phyloP scores from a whole-genome alignment of 2,113 vertebrate species.

The Albula glossodonta region DNA sequence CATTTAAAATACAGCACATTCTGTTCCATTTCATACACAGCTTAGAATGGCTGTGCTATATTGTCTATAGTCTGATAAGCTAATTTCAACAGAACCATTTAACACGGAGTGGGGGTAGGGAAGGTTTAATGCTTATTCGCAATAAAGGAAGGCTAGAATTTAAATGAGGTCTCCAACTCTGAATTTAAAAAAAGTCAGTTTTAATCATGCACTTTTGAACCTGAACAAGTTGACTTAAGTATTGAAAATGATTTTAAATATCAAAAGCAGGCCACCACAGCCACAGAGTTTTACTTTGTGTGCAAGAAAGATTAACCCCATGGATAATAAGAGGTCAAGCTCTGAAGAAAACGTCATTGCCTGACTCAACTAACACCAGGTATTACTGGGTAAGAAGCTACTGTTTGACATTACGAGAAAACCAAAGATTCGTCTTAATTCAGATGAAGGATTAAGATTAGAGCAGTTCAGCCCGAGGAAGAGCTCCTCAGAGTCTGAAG shows the following conservation, averaged over 20 bases:
- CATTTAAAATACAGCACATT: background rate
- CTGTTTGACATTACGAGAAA: background rate
- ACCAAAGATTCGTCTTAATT: slow-evolving; percentile 7
- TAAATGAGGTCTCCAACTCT: background rate
- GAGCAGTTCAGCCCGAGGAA: background rate
- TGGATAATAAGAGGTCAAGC: background rate
- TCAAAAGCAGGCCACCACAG: background rate
- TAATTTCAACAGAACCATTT: background rate
- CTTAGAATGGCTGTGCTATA: background rate
- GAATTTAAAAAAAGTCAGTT: background rate
- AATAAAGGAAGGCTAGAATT: background rate
- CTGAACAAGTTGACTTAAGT: background rate
- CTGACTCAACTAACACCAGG: background rate
- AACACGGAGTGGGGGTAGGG: background rate
- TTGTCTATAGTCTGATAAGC: background rate
- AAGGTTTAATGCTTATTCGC: background rate
- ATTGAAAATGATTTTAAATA: background rate
- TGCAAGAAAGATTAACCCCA: background rate
- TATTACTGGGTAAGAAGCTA: background rate
- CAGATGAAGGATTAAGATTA: slow-evolving; percentile 22
- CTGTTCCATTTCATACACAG: background rate
- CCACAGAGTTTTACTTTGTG: background rate
- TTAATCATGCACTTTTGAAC: background rate
- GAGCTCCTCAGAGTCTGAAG: slow-evolving; percentile 19
- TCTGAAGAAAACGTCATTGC: background rate